phyloP scores from a whole-genome alignment of 2,797 vertebrate genomes.

The Diplodus sargus region DNA sequence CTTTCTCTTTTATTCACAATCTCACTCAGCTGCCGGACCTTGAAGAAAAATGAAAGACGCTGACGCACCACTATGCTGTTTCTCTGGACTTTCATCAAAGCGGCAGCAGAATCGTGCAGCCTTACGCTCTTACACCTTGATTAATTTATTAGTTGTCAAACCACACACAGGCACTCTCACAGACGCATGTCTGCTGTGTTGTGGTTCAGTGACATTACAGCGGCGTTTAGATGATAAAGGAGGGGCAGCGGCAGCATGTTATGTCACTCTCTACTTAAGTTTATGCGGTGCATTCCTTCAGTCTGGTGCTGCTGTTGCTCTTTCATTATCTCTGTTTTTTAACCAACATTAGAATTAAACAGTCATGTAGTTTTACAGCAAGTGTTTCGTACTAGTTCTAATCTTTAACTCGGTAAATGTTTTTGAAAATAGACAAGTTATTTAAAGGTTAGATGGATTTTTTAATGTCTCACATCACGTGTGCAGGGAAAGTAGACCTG shows the following conservation, averaged over 20 bases:
- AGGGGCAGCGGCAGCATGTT: background rate
- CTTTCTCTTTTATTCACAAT: constrained; percentile 63
- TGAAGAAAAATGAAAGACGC: constrained; percentile 34
- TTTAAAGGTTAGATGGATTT: background rate
- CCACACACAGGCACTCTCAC: background rate
- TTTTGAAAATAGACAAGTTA: background rate
- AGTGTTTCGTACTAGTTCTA: background rate
- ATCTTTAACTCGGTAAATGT: background rate
- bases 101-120: background rate
- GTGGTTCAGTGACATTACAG: background rate
- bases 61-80: constrained; percentile 18
- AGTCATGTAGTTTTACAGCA: background rate
- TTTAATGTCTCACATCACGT: background rate
- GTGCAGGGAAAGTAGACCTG: no score
- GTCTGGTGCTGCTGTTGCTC: background rate
- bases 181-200: constrained; percentile 6
- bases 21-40: constrained; percentile 50
- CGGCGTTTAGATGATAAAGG: background rate
- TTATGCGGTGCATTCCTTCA: constrained; percentile 8
- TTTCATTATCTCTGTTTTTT: background rate
- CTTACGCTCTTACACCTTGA: constrained; percentile 1
- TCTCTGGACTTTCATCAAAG: constrained; percentile 8
- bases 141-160: constrained; percentile 29
- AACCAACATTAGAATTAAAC: background rate
- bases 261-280: constrained; percentile 29